Conservation (phyloP, 2,113 vertebrate species). For the Pantherophis guttatus region DNA sequence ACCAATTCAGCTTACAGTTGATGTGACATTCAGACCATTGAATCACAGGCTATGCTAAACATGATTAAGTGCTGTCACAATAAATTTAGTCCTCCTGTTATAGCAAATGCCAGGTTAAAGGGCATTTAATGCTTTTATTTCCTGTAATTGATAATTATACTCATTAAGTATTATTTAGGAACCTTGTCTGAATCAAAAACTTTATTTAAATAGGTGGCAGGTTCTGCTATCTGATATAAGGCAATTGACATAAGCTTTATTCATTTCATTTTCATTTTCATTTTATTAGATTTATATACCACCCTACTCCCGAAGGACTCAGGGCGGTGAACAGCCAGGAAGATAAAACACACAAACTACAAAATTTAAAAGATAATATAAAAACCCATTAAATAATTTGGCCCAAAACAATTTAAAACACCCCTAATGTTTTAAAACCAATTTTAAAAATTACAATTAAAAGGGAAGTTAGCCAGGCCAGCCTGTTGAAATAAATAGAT, state of each 20-base stretch:
- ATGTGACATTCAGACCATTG: constrained; percentile 39
- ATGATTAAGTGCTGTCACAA: constrained; percentile 79
- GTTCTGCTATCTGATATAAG: constrained; percentile 39
- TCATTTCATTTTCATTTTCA: no score
- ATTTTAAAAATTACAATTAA: no score
- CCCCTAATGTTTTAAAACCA: no score
- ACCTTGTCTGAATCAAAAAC: constrained; percentile 70
- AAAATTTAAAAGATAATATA: no score
- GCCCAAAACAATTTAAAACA: no score
- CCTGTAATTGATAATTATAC: constrained; percentile 76
- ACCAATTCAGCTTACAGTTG: constrained; percentile 42
- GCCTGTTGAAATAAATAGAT: no score
- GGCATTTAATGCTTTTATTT: constrained; percentile 76
- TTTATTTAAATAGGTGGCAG: constrained; percentile 70
- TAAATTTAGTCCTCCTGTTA: constrained; percentile 79
- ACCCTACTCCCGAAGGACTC: no score
- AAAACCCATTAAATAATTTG: no score
- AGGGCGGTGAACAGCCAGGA: no score
- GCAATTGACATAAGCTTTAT: constrained; percentile 59
- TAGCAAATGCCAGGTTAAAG: constrained; percentile 64
- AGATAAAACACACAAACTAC: no score
- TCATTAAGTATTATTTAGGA: constrained; percentile 73
- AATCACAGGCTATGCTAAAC: constrained; percentile 61
- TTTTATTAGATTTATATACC: no score
- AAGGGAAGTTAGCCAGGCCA: no score